These are phyloP conservation scores for Himantopus leucocephalus DNA, from an alignment of 2,113 vertebrate genomes.

Conservation along the genomic window DNA sequence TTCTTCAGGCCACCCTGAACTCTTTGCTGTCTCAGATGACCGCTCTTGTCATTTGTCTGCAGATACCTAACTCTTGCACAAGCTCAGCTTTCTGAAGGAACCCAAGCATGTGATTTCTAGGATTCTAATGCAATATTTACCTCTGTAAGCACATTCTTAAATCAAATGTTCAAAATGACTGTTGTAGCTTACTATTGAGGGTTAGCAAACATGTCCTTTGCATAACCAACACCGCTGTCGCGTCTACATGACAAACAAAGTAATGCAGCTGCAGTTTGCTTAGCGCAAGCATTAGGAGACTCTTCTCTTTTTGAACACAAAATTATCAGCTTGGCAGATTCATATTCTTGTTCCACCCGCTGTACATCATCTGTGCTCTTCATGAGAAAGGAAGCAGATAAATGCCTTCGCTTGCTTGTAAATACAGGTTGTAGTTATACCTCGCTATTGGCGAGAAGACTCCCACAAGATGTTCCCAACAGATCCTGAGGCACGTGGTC, in stretches of 20 bases:
- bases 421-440: background rate
- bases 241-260: background rate
- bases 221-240: too few species aligned
- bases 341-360: background rate
- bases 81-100: background rate
- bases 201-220: background rate
- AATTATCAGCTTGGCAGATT: background rate
- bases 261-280: background rate
- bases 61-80: fast-evolving
- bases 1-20: background rate
- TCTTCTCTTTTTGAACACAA: background rate
- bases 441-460: background rate
- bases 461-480: background rate
- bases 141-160: background rate
- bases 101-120: background rate
- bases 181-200: background rate
- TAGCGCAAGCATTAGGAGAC: background rate
- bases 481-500: background rate
- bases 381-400: background rate
- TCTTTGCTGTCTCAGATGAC: background rate
- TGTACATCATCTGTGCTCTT: background rate
- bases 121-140: background rate
- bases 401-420: background rate
- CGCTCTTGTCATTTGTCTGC: background rate
- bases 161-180: background rate